These are phyloP conservation scores for Ambastaia sidthimunki DNA, from an alignment of 2,797 vertebrate genomes.

Conservation along the genomic window DNA sequence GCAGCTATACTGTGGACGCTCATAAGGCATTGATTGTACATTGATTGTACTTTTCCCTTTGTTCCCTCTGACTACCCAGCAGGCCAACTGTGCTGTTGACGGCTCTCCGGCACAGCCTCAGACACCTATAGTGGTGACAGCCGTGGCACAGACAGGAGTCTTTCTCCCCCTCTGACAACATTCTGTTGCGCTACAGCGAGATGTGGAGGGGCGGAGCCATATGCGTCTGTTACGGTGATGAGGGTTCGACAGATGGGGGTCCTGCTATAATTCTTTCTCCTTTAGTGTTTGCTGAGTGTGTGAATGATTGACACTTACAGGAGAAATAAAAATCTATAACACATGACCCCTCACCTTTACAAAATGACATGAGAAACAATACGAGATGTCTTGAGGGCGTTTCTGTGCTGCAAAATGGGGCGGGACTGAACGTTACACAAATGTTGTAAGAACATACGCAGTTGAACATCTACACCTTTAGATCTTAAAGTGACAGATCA, in stretches of 20 bases:
- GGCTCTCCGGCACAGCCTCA: conserved; percentile 26
- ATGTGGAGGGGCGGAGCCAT: conserved; percentile 4
- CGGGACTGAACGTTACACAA: neutral
- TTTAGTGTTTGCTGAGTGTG: neutral
- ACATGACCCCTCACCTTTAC: neutral
- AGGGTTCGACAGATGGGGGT: conserved; percentile 23
- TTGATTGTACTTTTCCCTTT: conserved; percentile 43
- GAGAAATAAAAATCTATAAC: neutral
- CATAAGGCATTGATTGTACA: conserved; percentile 35
- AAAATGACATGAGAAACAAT: neutral
- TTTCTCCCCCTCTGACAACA: conserved; percentile 37
- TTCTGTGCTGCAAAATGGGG: neutral
- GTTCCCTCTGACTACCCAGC: conserved; percentile 45
- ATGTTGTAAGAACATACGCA: neutral
- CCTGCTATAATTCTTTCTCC: conserved; percentile 19
- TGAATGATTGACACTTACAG: conserved; percentile 9
- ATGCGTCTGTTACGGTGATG: conserved; percentile 9
- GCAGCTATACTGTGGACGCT: neutral
- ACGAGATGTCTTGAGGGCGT: neutral
- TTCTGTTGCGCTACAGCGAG: conserved; percentile 23
- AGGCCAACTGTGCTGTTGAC: conserved; percentile 46
- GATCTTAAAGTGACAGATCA: neutral
- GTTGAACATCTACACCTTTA: neutral
- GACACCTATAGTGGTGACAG: conserved; percentile 41
- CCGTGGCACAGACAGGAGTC: conserved; percentile 44